phyloP scores from a whole-genome alignment of 2,888 invertebrate genomes.

The Dascillus cervinus region DNA sequence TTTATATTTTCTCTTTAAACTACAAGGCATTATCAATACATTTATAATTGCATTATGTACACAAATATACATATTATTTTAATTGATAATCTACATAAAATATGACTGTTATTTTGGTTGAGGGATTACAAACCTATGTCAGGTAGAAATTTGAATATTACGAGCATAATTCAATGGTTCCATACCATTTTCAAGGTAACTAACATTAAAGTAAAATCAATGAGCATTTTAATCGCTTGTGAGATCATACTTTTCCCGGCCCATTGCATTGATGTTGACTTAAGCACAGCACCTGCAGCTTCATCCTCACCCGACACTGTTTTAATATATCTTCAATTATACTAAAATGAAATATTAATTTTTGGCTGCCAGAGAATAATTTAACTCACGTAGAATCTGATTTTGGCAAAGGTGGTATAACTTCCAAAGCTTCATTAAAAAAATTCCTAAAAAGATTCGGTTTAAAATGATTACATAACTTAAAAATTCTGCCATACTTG shows the following conservation, averaged over 20 bases:
- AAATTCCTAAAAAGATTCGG: slow-evolving; percentile 52
- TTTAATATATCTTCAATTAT: slow-evolving; percentile 56
- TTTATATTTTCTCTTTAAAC: no score
- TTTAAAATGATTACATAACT: neutral
- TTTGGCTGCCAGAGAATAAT: slow-evolving; percentile 5
- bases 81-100: no score
- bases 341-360: slow-evolving; percentile 33
- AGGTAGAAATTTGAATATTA: no score
- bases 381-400: slow-evolving; percentile 35
- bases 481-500: slow-evolving; percentile 42
- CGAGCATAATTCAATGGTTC: no score
- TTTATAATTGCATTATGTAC: no score
- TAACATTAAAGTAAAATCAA: no score
- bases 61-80: no score
- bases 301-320: slow-evolving; percentile 58
- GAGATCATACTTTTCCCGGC: slow-evolving; percentile 11
- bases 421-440: slow-evolving; percentile 74
- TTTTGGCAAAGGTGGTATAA: slow-evolving; percentile 60
- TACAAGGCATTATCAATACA: no score
- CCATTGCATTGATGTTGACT: slow-evolving; percentile 13
- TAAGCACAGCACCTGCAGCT: slow-evolving; percentile 60
- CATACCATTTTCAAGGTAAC: no score
- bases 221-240: slow-evolving; percentile 10
- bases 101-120: no score
- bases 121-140: no score